A percentile compares a stretch with the other conserved stretches of the same genome.
Conservation (phyloP, 2,888 invertebrate species). For the Hypomecis atomaria region DNA sequence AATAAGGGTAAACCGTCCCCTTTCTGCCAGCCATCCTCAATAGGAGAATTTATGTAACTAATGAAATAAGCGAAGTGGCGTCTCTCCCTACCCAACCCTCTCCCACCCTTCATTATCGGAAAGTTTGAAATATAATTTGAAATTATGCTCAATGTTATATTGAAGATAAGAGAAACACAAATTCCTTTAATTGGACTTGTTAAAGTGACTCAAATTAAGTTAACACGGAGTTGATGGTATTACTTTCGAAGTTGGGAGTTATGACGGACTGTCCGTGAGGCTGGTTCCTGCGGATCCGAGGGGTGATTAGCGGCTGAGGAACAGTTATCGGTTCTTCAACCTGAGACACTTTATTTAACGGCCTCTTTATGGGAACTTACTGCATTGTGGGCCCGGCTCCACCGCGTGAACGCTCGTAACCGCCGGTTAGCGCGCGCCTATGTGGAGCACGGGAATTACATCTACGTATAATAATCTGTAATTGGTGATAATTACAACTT, state of each 20-base stretch:
- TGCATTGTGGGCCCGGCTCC: slow-evolving; percentile 51
- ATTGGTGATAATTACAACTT: slow-evolving; percentile 27
- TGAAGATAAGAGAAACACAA: slow-evolving; percentile 85
- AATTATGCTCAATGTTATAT: slow-evolving; percentile 86
- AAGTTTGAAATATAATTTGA: slow-evolving; percentile 86
- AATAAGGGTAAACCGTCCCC: slow-evolving; percentile 85
- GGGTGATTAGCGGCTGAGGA: slow-evolving; percentile 71
- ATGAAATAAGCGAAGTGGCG: slow-evolving; percentile 84
- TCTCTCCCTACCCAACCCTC: slow-evolving; percentile 66
- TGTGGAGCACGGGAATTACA: slow-evolving; percentile 49
- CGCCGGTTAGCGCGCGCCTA: slow-evolving; percentile 35
- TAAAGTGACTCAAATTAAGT: slow-evolving; percentile 85
- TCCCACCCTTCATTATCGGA: slow-evolving; percentile 84
- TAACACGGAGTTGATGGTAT: slow-evolving; percentile 85
- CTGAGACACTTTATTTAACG: slow-evolving; percentile 62
- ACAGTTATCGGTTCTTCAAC: slow-evolving; percentile 71
- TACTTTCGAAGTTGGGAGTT: slow-evolving; percentile 83
- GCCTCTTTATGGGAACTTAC: slow-evolving; percentile 64
- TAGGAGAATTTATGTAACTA: slow-evolving; percentile 85
- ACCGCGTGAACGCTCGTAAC: slow-evolving; percentile 15
- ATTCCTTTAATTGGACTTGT: slow-evolving; percentile 86
- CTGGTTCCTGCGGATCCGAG: slow-evolving; percentile 54
- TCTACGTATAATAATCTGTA: slow-evolving; percentile 24
- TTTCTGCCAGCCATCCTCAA: slow-evolving; percentile 84
- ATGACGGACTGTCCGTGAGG: slow-evolving; percentile 80